Base-by-base conservation (phyloP, 2,113 vertebrate genomes). In the Mormyrus lacerda region DNA sequence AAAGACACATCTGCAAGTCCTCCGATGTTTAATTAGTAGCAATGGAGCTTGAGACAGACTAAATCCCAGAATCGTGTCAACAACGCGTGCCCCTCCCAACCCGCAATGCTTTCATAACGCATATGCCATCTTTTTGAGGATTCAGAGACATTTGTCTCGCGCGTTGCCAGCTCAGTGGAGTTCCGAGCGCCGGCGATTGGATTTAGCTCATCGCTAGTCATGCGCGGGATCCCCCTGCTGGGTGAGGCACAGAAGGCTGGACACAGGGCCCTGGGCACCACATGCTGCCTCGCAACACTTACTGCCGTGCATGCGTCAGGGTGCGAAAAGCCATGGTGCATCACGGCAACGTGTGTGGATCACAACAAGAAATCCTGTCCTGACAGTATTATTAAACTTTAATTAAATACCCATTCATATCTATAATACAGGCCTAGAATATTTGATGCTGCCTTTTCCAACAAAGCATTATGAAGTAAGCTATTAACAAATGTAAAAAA, bases 1-100 rank as follows among this genome's bases (percentile, higher is more conserved):
- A 76, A 65, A 48, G 88, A 76, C 61, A 88, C 88, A 55, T 89
- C 88, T 84, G 48, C 76, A 55, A 89, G 76, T 27, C 61, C 88
- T 51, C 88, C 73, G n/a, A 47, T 42, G 27, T 89, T 55, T 89
- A 58, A 89, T 83, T 44, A 83, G 50, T 24, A 24, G 76, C 76
- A 61, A 44, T 50, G 39, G 45, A 51, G 44, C 69, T 88, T 0
- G 19, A 88, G 27, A 88, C 13, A 9, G 27, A 88, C 48, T 39
- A 35, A 42, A 55, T 83, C 35, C 48, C 51, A 24, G 21, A 21
- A 44, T 84, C 76, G 76, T 19, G 13, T 19, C 73, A 79, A 42
- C 35, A 19, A 42, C 1, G 73, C 6, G 1, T 7, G 73, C 61
- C 61, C 61, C 61, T 31, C 61, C n/a, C 61, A 31, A 69, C 73